Evolutionary conservation across 2,113 vertebrate genomes (phyloP).

Genomic region (Lasiurus borealis): DNA sequence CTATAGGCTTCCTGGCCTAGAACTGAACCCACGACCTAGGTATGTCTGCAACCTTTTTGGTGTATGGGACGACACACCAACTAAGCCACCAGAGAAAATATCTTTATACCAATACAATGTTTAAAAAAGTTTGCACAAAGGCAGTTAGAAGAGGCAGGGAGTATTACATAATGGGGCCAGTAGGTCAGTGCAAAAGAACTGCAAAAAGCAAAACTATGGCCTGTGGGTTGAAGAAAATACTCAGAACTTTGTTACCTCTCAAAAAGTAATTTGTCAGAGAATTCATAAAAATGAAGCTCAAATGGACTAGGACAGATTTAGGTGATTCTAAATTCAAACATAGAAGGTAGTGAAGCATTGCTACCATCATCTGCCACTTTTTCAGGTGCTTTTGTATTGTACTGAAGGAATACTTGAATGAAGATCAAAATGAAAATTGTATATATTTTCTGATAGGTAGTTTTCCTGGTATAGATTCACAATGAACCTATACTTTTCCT

Average conservation of each 20-base stretch:
- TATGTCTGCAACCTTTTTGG: no score
- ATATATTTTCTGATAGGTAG: not conserved
- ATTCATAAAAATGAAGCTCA: slow-evolving; percentile 22
- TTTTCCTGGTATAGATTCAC: not conserved
- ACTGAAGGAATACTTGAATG: not conserved
- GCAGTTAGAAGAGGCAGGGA: not conserved
- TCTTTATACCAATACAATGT: not conserved
- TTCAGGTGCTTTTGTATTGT: not conserved
- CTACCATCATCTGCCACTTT: not conserved
- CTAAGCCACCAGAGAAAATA: not conserved
- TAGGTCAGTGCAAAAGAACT: not conserved
- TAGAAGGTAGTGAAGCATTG: not conserved
- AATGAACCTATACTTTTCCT: not conserved
- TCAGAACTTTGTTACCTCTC: not conserved
- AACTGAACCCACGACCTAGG: no score
- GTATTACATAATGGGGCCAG: fast-evolving
- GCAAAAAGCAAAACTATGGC: not conserved
- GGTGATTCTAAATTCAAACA: not conserved
- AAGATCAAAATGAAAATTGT: not conserved
- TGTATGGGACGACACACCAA: no score
- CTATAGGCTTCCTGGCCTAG: no score
- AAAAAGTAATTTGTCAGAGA: not conserved
- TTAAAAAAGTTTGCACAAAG: not conserved
- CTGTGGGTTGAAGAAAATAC: not conserved
- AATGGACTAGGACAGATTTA: not conserved